These are phyloP conservation scores for Antheraea mylitta DNA, from an alignment of 1,140 invertebrate genomes.

Conservation along the genomic window DNA sequence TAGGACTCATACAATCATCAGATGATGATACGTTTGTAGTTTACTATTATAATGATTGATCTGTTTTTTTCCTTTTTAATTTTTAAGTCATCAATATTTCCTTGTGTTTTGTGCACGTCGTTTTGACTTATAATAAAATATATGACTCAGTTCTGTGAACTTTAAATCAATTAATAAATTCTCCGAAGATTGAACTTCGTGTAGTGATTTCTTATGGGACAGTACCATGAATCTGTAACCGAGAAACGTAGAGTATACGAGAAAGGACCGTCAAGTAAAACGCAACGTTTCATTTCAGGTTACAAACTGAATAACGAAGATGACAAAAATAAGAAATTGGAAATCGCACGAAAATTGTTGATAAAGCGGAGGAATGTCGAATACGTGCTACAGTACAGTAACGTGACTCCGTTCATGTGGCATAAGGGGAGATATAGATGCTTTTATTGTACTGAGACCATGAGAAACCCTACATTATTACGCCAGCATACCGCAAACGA, in stretches of 20 bases:
- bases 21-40: too few relatives aligned
- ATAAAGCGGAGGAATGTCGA: conserved; percentile 63
- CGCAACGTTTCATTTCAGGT: conserved; percentile 51
- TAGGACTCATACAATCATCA: too few relatives aligned
- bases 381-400: conserved; percentile 64
- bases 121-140: too few relatives aligned
- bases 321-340: conserved; percentile 65
- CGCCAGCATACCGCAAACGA: conserved; percentile 50
- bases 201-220: neutral
- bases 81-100: too few relatives aligned
- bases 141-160: too few relatives aligned
- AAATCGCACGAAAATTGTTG: conserved; percentile 51
- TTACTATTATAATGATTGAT: too few relatives aligned
- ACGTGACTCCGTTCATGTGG: conserved; percentile 67
- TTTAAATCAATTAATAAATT: too few relatives aligned
- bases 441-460: conserved; percentile 61
- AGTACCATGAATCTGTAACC: neutral
- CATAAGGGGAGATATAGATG: conserved; percentile 63
- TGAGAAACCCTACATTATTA: conserved; percentile 52
- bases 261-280: neutral
- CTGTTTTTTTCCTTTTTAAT: too few relatives aligned
- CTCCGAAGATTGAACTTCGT: too few relatives aligned
- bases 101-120: too few relatives aligned
- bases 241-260: neutral
- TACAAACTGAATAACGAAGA: conserved; percentile 53